Evolutionary conservation across 2,888 invertebrate species (phyloP), one percentile per base, ranked within the genome.

Genomic region (Diarsia dahlii): DNA sequence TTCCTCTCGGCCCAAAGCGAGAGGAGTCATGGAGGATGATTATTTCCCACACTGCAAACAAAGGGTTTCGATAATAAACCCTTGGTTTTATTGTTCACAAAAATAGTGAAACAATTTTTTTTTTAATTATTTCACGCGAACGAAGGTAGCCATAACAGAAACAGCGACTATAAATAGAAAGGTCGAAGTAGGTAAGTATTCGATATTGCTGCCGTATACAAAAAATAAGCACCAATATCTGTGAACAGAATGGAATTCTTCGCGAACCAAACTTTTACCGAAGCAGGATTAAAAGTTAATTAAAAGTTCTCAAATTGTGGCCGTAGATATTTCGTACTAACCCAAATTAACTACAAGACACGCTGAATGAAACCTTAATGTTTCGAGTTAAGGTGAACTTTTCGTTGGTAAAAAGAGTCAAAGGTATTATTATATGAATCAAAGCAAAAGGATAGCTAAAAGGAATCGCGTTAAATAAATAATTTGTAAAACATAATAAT

Each of bases 281-380:
- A 84, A 74, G 72, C 68, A 60, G 77, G 80, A 78, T 88, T 88
- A 73, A 82, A 87, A 87, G 78, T 85, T 87, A 88, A 88, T 88
- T 88, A 88, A 80, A 86, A 82, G 78, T 71, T 76, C n/a, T 73
- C 71, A 71, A 85, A 81, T 74, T 71, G 48, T 71, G 65, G 64
- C 66, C 15, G 64, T 68, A 67, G 73, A 65, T 77, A 75, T 72
- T 74, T 63, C 54, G 39, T 28, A 78, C 46, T 50, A 52, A 65
- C 34, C 56, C 50, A 64, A 80, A 76, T 84, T 54, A 67, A 73
- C 60, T 34, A 4, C 10, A 34, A 18, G 56, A 39, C 28, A n/a
- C 56, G 52, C 23, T 4, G 39, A 78, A 77, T 15, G 48, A 56
- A 13, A 69, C 70, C 23, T 60, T 73, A 60, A 45, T 0, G 0